phyloP scores from a whole-genome alignment of 2,113 vertebrate genomes.

The Cyphomyrus discorhynchus region DNA sequence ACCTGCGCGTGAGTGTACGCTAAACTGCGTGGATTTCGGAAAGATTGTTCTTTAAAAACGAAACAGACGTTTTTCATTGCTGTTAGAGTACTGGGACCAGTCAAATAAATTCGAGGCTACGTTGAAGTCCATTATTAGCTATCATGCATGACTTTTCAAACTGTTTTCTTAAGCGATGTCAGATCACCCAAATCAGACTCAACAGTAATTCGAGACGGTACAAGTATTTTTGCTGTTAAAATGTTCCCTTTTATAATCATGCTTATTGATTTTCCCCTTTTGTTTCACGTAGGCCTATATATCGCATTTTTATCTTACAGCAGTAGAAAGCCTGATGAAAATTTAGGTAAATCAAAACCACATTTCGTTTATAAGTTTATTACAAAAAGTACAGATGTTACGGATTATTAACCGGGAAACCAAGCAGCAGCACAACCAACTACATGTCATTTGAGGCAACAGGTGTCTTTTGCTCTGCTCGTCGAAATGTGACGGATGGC shows the following conservation, averaged over 20 bases:
- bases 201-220: constrained; percentile 50
- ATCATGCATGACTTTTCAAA: constrained; percentile 46
- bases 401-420: not conserved
- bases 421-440: constrained; percentile 35
- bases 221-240: constrained; percentile 1
- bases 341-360: not conserved
- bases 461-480: constrained; percentile 53
- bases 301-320: constrained; percentile 36
- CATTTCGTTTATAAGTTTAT: not conserved
- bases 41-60: not conserved
- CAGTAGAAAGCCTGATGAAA: not conserved
- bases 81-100: constrained; percentile 42
- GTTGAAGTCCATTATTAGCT: not conserved
- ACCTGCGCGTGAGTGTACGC: not conserved
- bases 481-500: not conserved
- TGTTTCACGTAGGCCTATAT: constrained; percentile 49
- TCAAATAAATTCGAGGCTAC: constrained; percentile 31
- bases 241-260: constrained; percentile 81
- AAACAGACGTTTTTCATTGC: not conserved
- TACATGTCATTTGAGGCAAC: constrained; percentile 47
- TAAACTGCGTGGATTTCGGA: not conserved
- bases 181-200: constrained; percentile 29
- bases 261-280: constrained; percentile 67
- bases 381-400: not conserved
- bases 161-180: constrained; percentile 57